phyloP scores from a whole-genome alignment of 2,888 invertebrate species.

The Fabriciana adippe region DNA sequence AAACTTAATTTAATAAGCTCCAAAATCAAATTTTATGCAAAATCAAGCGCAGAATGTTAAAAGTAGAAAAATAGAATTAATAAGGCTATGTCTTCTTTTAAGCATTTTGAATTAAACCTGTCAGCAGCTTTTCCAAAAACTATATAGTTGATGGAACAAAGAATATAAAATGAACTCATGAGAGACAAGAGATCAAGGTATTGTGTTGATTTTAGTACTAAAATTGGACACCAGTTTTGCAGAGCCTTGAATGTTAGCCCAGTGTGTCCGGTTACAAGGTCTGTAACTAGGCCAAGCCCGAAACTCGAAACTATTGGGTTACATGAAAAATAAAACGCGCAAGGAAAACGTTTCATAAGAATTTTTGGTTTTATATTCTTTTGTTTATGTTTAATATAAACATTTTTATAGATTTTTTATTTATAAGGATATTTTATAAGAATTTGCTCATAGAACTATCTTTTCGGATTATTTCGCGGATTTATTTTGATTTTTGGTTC shows the following conservation, averaged over 20 bases:
- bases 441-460: no score
- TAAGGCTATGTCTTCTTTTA: no score
- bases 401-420: background rate
- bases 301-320: conserved; percentile 35
- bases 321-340: conserved; percentile 35
- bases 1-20: no score
- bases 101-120: no score
- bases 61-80: no score
- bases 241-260: conserved; percentile 28
- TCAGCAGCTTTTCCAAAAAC: no score
- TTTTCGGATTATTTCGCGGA: no score
- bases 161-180: no score
- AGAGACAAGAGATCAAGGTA: background rate
- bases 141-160: no score
- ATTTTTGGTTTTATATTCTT: conserved; percentile 11
- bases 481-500: no score
- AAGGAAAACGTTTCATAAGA: conserved; percentile 10
- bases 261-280: conserved; percentile 34
- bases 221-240: conserved; percentile 27
- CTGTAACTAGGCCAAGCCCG: conserved; percentile 31
- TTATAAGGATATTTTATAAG: background rate
- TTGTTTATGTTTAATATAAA: background rate
- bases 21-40: no score
- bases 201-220: conserved; percentile 11
- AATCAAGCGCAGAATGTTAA: no score